Base-by-base conservation (phyloP, 2,888 invertebrate genomes). In the Conops quadrifasciatus region DNA sequence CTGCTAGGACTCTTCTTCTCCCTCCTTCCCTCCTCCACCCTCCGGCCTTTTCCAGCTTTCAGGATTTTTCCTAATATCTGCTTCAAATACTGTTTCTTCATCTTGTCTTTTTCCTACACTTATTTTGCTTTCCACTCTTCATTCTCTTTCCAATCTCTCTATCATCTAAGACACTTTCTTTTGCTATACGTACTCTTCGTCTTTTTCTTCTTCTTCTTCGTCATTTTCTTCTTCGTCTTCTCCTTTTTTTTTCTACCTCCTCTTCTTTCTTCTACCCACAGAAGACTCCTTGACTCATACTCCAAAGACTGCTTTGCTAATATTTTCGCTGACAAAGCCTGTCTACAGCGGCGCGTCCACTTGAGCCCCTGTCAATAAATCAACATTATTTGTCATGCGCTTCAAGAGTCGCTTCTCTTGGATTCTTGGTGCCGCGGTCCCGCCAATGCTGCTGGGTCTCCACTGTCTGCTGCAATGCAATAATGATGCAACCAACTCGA, bases 301-400 rank as follows among this genome's bases (percentile, higher is more conserved):
- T 43, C 5, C 36, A 19, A 47, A n/a, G 45, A 24, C 19, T 45
- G 19, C 47, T 36, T 68, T 60, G 67, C 65, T 49, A 47, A 47
- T 65, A 65, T 51, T 65, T 65, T 65, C 45, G 67, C 67, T 67
- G 67, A 43, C 51, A 65, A 65, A 28, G 65, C n/a, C 67, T 36
- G 66, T 45, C 67, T 56, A 19, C 56, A 51, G 24, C 56, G 15
- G n/a, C 26, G 45, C 56, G 36, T 66, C 26, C 67, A 56, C 56
- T 67, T 43, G 67, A 67, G 56, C 36, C 45, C 24, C 58, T 67
- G 67, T 67, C 67, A 58, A 58, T 67, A 67, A 67, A 67, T 67
- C 67, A 67, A 58, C 58, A 67, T 67, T 67, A 63, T 63, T 63
- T 67, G 56, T 67, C 67, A 43, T 56, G 58, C 21, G 67, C 67